Base-by-base conservation (phyloP, 1,140 invertebrate species). In the Penaeus indicus region DNA sequence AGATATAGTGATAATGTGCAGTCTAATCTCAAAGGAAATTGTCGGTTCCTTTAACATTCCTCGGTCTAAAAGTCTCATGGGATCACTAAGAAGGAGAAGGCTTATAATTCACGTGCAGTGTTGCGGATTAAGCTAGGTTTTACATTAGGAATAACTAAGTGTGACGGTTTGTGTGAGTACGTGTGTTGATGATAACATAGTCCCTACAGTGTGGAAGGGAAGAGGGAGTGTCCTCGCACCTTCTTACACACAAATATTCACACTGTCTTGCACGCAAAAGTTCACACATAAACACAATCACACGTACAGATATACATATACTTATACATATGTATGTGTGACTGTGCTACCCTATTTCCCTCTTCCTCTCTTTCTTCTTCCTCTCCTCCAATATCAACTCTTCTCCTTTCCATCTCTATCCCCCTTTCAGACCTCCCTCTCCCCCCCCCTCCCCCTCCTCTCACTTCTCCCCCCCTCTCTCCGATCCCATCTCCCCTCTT, bases 201-300 rank as follows among this genome's bases (percentile, higher is more conserved):
- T 2, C 32, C 32, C 1, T 1, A 32, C 32, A 32, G 32, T 32
- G 32, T 1, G 2, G 32, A 32, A 32, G 2, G 32, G 32, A 32
- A 32, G 1, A 32, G 32, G 2, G 32, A 32, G 32, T 32, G 0
- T 32, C 32, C 32, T 32, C n/a, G 10, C n/a, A 72, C n/a, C 1
- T 72, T 22, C n/a, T 1, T 72, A 72, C n/a, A 72, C 10, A 72
- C 60, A 81, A 21, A 81, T 81, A 60, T 60, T 60, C 60, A 81
- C 25, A 81, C 60, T 19, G 62, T 60, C 60, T 21, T 81, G 60
- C 60, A 80, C 60, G 60, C 60, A 80, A 60, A 80, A n/a, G 60
- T 80, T 60, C 60, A 80, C 60, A 80, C 22, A 80, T 80, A 81
- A 25, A 81, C 61, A 81, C n/a, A 81, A 16, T 60, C 61, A 61